Base-by-base conservation (phyloP, 1,140 invertebrate species). In the Magallana ariakensis region DNA sequence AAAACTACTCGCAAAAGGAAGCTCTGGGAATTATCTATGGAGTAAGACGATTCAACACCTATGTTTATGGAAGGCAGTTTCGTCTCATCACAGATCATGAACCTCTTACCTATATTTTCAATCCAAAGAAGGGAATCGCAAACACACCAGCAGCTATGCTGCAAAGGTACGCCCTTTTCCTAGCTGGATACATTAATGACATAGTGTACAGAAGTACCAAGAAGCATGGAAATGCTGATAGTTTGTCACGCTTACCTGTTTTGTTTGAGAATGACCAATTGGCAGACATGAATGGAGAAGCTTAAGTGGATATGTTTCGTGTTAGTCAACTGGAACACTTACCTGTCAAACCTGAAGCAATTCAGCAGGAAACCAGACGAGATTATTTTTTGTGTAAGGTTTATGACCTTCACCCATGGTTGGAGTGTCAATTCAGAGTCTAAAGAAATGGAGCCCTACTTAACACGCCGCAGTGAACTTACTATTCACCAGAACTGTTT, bases 61-160 rank as follows among this genome's bases (percentile, higher is more conserved):
- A 46, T 46, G 33, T 46, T 33, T 33, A 33, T 33, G 33, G 91
- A 62, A 85, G 89, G 8, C 93, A 8, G 16, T 94, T 82, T 91
- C 85, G n/a, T n/a, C 70, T 94, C 5, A 66, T 90, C 22, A 95
- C 92, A 19, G 95, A 95, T 86, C 94, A 95, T 66, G 92, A 94
- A 87, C 93, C 94, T 5, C 85, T 95, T 22, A 22, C 91, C 57
- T n/a, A n/a, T n/a, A n/a, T n/a, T n/a, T n/a, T n/a, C n/a, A n/a
- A n/a, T n/a, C n/a, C n/a, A 46, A 46, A 46, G 0, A 46, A 46
- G 3, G 2, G 0, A 5, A 46, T 58, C 83, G 83, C 1, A 46
- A 46, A 46, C 2, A 46, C 33, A 46, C 2, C 33, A 86, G 54
- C 93, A 13, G 88, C 88, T 6, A 80, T 94, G 26, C 80, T 95